Evolutionary conservation across 30 jellyfish, hydroid and myxozoan genomes (phyloP), one percentile per base, ranked within the genome.

Genomic region (Haliclystus octoradiatus): DNA sequence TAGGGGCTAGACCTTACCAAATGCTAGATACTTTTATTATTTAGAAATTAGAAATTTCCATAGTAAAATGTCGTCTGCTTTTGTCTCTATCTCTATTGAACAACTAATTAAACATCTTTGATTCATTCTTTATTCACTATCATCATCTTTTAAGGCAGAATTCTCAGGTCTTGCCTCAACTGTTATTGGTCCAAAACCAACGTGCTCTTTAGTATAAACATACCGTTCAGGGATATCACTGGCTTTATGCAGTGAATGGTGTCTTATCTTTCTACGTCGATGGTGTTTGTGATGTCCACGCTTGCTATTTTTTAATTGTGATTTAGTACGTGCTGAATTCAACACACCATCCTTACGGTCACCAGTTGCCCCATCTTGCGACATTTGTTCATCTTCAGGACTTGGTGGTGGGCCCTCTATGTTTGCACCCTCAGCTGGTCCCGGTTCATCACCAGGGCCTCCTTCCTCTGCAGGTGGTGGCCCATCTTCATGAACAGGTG

Each of bases 161-260:
- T 77, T 68, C 27, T 85, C 98, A n/a, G 98, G 74, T 47, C 81
- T 82, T 40, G 98, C 95, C 73, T 89, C 98, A 33, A 89, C 95
- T 3, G 98, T 81, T 7, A 89, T 81, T 5, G 98, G 98, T 31
- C 95, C 95, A 68, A 81, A 89, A 28, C 98, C 98, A 15, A 89
- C 94, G 61, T 89, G 95, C 31, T 89, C 98, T 71, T 89, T 89
- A n/a, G 94, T 82, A 67, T 40, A 40, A 40, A 40, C 19, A 19
- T 40, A 40, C 19, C 57, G 9, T 40, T 40, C 57, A 5, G 57
- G 57, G 9, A 40, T 40, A 19, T 5, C 9, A 19, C 57, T 40
- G 14, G 9, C 57, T 40, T 40, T 40, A 19, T 40, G 57, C 19
- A 40, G 57, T 40, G 9, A 5, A 19, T 40, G 57, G 19, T 40